Base-by-base conservation (phyloP, 2,888 invertebrate species). In the Embidobia sp. region DNA sequence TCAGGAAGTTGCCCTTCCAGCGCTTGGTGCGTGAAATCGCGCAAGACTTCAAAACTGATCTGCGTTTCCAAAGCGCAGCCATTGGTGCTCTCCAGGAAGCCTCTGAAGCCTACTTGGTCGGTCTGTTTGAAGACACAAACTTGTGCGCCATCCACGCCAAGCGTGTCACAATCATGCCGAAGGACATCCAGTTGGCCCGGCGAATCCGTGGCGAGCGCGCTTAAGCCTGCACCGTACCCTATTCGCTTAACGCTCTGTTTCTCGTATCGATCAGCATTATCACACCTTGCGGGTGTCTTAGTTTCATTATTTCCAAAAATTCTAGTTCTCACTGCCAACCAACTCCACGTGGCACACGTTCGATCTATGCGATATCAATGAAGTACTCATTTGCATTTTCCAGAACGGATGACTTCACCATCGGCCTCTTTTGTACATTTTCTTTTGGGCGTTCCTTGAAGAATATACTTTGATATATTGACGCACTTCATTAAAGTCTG, bases 101-200 rank as follows among this genome's bases (percentile, higher is more conserved):
- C 49, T 94, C 95, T 83, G 96, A 97, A 90, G 96, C 97, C 1
- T 97, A 97, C 90, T 91, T 98, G n/a, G 97, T 98, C 75, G 82
- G 82, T 55, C 92, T 98, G 70, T 98, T 98, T 90, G 98, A 98
- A 92, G 98, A 98, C 92, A 98, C 98, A 82, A 98, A 98, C 91
- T 93, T 98, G 93, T 98, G 97, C 92, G 98, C 98, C 82, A 98
- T 98, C 90, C 98, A 98, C 88, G 98, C 98, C 85, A 98, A 98
- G 91, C 94, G 97, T 85, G 76, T 76, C 51, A 76, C 76, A 11
- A 75, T 75, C 10, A 75, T 75, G 75, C 74, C 74, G 16, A 67
- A 75, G n/a, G 67, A 75, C 18, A 75, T 75, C 26, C 63, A 72
- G 22, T 26, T 73, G 33, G 73, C 73, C 11, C 73, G 72, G 31